Percentiles rank a stretch among this genome's conserved stretches.
Conservation (phyloP, 2,113 vertebrate species). For the Sinocyclocheilus maitianheensis region DNA sequence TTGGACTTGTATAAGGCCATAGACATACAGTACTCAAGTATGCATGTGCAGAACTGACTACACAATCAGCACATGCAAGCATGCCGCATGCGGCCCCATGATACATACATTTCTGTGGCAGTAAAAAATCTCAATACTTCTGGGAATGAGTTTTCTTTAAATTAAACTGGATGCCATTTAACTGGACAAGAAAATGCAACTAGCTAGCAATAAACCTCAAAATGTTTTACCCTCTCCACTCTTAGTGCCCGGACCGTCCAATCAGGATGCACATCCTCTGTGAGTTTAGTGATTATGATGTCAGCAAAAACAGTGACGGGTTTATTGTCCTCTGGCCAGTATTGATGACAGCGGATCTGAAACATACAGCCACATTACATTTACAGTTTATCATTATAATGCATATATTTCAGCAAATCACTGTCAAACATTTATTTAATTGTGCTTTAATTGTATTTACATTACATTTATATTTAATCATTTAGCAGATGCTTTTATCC, state of each 20-base stretch:
- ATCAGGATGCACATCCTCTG: slow-evolving; percentile 88
- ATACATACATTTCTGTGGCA: neutral
- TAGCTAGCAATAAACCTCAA: neutral
- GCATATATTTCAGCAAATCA: neutral
- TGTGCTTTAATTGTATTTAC: neutral
- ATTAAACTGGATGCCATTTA: neutral
- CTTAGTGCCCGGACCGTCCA: slow-evolving; percentile 93
- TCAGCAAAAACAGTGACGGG: slow-evolving; percentile 97
- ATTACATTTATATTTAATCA: too few relatives aligned
- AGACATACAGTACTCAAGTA: neutral
- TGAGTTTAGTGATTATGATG: slow-evolving; percentile 94
- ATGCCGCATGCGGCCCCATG: neutral
- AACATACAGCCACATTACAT: slow-evolving; percentile 55
- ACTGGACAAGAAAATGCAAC: neutral
- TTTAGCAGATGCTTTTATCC: too few relatives aligned
- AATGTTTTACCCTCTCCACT: slow-evolving; percentile 90
- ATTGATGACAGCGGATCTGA: slow-evolving; percentile 97
- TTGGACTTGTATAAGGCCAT: neutral
- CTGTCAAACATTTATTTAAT: neutral
- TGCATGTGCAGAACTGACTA: neutral
- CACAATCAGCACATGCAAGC: neutral
- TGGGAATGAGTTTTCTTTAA: neutral
- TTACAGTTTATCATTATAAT: neutral
- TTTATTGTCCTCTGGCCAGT: slow-evolving; percentile 98
- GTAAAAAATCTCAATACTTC: neutral